phyloP scores from a whole-genome alignment of 2,888 invertebrate genomes.

The Orthonevra nobilis region DNA sequence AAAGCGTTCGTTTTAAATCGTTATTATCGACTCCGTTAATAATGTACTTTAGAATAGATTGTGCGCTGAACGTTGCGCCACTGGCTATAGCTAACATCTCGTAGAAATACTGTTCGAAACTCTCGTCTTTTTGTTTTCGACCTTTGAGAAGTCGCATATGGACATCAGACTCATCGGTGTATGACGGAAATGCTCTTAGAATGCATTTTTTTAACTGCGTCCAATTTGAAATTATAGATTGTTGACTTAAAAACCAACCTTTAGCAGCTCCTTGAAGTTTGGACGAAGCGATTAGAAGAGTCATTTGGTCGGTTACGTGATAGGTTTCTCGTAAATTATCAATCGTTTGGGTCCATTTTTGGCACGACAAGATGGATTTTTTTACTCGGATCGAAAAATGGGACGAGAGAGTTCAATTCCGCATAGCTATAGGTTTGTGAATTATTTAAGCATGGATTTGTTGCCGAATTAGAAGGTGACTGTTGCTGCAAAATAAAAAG shows the following conservation, averaged over 20 bases:
- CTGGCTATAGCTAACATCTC: background rate
- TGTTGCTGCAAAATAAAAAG: background rate
- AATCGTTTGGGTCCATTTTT: background rate
- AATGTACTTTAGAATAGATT: background rate
- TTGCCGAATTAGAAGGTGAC: background rate
- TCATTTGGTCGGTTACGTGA: background rate
- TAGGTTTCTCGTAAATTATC: background rate
- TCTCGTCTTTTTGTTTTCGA: background rate
- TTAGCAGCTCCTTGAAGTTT: background rate
- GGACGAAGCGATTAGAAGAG: background rate
- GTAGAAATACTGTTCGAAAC: background rate
- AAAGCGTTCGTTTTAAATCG: background rate
- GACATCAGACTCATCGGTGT: background rate
- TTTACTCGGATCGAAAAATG: background rate
- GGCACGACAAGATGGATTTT: background rate
- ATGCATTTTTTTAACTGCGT: background rate
- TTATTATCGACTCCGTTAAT: background rate
- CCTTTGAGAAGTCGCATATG: background rate
- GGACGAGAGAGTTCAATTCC: too few relatives aligned
- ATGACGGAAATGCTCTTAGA: background rate
- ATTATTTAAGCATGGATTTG: too few relatives aligned
- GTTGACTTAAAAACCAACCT: background rate
- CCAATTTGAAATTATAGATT: background rate
- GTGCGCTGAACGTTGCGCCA: background rate
- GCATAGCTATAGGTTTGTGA: too few relatives aligned